phyloP scores from a whole-genome alignment of 2,888 invertebrate species.

The Agrypnus murinus region DNA sequence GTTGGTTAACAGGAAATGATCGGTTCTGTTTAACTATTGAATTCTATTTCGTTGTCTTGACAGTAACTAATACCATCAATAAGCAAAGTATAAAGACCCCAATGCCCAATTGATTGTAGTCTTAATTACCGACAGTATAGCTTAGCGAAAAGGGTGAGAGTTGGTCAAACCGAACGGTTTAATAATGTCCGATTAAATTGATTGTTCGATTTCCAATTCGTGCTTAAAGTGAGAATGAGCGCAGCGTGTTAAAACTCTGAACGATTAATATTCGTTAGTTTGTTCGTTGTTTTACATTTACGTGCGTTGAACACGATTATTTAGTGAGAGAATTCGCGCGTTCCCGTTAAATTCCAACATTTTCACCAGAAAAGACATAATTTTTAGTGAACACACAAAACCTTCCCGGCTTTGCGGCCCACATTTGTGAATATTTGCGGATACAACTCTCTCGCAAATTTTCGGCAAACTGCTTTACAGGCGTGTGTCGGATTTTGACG shows the following conservation, averaged over 20 bases:
- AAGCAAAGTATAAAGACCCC: not conserved
- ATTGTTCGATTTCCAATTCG: constrained; percentile 59
- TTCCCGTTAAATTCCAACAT: constrained; percentile 17
- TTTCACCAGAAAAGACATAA: constrained; percentile 22
- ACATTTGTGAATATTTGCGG: constrained; percentile 18
- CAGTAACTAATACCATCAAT: constrained; percentile 21
- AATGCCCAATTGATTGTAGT: constrained; percentile 12
- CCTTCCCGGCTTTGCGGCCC: constrained; percentile 2
- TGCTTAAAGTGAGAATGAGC: constrained; percentile 51
- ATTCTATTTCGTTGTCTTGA: not conserved
- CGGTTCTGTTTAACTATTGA: too few relatives aligned
- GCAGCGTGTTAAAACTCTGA: constrained; percentile 58
- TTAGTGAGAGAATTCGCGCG: constrained; percentile 14
- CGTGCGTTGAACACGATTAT: constrained; percentile 32
- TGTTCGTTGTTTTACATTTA: constrained; percentile 39
- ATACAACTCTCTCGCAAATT: not conserved
- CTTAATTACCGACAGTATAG: constrained; percentile 24
- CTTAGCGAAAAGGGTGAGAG: constrained; percentile 31
- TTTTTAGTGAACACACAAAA: constrained; percentile 19
- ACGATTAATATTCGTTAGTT: constrained; percentile 62
- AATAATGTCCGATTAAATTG: constrained; percentile 60
- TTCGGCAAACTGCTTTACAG: not conserved
- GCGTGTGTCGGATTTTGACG: not conserved
- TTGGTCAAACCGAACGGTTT: constrained; percentile 53
- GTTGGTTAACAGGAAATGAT: too few relatives aligned